Percentiles rank a stretch among this genome's conserved stretches.
These are phyloP conservation scores for Stratiolaelaps scimitus DNA, from an alignment of 1,140 invertebrate species.

Conservation along the genomic window DNA sequence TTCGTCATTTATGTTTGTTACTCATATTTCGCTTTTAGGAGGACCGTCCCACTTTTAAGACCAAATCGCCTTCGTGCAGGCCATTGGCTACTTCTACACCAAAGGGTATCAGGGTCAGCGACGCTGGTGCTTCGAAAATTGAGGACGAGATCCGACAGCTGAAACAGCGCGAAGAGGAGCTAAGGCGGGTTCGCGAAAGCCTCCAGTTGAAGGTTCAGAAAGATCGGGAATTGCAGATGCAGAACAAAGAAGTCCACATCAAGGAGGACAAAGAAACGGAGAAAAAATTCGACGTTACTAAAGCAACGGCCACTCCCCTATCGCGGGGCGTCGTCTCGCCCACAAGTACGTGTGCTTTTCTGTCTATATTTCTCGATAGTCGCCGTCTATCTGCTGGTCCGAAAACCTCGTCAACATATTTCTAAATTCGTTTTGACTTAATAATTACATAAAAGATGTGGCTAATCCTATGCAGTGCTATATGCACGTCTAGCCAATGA, in stretches of 20 bases:
- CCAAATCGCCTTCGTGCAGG: background rate
- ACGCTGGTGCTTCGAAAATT: conserved; percentile 39
- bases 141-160: conserved; percentile 44
- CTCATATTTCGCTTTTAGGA: background rate
- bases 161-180: conserved; percentile 44
- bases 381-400: no score
- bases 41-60: background rate
- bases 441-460: no score
- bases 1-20: background rate
- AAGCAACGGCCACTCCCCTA: background rate
- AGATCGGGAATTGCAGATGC: conserved; percentile 24
- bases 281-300: background rate
- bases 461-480: no score
- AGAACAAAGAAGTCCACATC: conserved; percentile 29
- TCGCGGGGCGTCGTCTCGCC: background rate
- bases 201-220: conserved; percentile 16
- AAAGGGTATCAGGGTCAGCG: background rate
- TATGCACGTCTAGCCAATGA: no score
- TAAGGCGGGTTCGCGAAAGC: conserved; percentile 38
- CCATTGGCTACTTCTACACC: conserved; percentile 10
- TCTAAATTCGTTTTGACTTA: no score
- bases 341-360: background rate
- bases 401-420: no score
- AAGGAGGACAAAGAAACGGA: background rate
- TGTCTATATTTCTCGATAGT: no score